Base-by-base conservation (phyloP, 2,888 invertebrate genomes). In the Melinaea marsaeus region DNA sequence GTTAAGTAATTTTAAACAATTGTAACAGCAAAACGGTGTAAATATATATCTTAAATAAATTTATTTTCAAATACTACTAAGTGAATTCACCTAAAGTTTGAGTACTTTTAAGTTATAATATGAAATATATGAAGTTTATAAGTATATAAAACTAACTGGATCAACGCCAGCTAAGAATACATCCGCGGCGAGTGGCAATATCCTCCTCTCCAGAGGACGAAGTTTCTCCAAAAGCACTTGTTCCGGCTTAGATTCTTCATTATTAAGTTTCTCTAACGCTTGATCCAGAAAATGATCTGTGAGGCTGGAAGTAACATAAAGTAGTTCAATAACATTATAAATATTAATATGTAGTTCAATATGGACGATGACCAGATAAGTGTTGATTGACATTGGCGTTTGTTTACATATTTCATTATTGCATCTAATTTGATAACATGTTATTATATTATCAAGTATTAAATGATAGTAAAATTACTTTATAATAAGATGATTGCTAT, bases 161-260 rank as follows among this genome's bases (percentile, higher is more conserved):
- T 89, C 84, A 0, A 87, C 84, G 34, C 90, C 90, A 64, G 90
- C 88, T 4, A 90, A 75, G 4, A 90, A 72, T 0, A 84, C 74
- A 55, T 90, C 89, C 0, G 88, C 83, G 32, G 85, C 84, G 0
- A 89, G 69, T 0, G 90, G 88, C 55, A 89, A 74, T 61, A 88
- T 80, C 60, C 84, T 74, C 22, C 77, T 69, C 51, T 84, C 83
- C 33, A 90, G 71, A 0, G 90, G 86, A 48, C 81, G 71, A 4
- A 90, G 74, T 62, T 84, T 86, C 62, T 87, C 79, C 51, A 90
- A 60, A 0, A 90, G 70, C 0, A 76, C 73, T 65, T 86, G 87
- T 67, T 90, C 89, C 1, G 84, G 82, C 48, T 71, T 79, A 48
- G 75, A 58, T 1, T 77, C 72, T 0, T 69, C 71, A 0, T 73